phyloP scores from a whole-genome alignment of 2,797 vertebrate species.

The Semotilus atromaculatus region DNA sequence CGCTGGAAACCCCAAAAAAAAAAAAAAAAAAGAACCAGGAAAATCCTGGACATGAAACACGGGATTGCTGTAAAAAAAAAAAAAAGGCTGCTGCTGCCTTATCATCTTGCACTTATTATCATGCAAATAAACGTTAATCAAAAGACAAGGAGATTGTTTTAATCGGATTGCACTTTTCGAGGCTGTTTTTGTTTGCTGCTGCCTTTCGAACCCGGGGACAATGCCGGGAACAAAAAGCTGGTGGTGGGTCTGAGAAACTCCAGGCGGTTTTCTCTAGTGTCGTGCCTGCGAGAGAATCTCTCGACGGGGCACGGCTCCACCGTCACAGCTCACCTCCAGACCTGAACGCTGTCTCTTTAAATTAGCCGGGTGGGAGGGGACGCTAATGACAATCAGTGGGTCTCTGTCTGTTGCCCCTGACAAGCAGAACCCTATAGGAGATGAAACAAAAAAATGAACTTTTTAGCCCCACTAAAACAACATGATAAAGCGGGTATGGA shows the following conservation, averaged over 20 bases:
- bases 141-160: slow-evolving; percentile 78
- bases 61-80: slow-evolving; percentile 30
- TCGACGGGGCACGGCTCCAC: slow-evolving; percentile 65
- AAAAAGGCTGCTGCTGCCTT: slow-evolving; percentile 75
- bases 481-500: not conserved
- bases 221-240: slow-evolving; percentile 73
- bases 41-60: slow-evolving; percentile 38
- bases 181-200: slow-evolving; percentile 56
- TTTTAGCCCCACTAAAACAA: slow-evolving; percentile 30
- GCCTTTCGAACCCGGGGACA: slow-evolving; percentile 72
- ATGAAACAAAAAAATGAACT: slow-evolving; percentile 44
- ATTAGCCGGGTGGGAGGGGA: slow-evolving; percentile 70
- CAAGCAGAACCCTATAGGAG: slow-evolving; percentile 4
- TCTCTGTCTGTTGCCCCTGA: slow-evolving; percentile 49
- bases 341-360: slow-evolving; percentile 73
- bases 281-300: slow-evolving; percentile 68
- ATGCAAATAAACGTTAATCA: slow-evolving; percentile 82
- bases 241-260: slow-evolving; percentile 76
- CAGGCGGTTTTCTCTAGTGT: slow-evolving; percentile 65
- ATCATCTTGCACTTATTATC: slow-evolving; percentile 74
- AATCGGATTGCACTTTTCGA: slow-evolving; percentile 80
- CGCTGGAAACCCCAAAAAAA: not conserved
- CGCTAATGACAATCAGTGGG: slow-evolving; percentile 63
- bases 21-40: slow-evolving; percentile 25
- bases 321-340: slow-evolving; percentile 71